These are phyloP conservation scores for Catalaphyllia jardinei DNA, from an alignment of 64 coral and sea anemone species.

Conservation along the genomic window DNA sequence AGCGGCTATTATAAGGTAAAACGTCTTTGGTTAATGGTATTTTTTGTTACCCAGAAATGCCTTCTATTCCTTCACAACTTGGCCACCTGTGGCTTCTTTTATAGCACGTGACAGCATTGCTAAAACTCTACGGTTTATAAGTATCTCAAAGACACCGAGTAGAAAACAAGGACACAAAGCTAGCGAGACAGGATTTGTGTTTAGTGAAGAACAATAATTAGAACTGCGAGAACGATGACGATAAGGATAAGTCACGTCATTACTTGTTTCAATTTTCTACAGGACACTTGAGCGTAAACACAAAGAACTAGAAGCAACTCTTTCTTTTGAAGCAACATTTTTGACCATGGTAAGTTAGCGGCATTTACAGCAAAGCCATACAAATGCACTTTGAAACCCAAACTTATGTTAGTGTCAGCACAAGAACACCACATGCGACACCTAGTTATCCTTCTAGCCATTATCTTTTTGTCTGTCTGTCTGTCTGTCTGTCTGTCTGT, in stretches of 20 bases:
- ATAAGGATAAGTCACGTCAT: no score
- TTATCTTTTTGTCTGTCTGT: neutral
- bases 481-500: neutral
- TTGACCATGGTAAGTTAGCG: neutral
- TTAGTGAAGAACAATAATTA: no score
- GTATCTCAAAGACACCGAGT: no score
- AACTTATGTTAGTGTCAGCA: neutral
- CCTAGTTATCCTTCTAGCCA: neutral
- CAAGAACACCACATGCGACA: no score
- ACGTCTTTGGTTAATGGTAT: neutral
- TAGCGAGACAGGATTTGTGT: no score
- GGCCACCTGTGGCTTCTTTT: no score
- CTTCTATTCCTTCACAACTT: no score
- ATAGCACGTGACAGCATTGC: no score
- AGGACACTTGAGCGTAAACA: slow-evolving; percentile 79
- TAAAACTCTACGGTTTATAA: no score
- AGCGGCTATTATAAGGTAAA: slow-evolving; percentile 76
- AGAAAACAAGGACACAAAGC: no score
- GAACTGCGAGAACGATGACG: no score
- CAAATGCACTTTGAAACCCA: neutral
- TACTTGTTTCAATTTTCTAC: neutral
- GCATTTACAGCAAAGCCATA: neutral
- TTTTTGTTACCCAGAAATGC: no score
- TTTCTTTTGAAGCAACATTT: slow-evolving; percentile 10
- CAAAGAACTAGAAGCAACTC: slow-evolving; percentile 36